Base-by-base conservation (phyloP, 2,888 invertebrate genomes). In the Mechanitis mazaeus region DNA sequence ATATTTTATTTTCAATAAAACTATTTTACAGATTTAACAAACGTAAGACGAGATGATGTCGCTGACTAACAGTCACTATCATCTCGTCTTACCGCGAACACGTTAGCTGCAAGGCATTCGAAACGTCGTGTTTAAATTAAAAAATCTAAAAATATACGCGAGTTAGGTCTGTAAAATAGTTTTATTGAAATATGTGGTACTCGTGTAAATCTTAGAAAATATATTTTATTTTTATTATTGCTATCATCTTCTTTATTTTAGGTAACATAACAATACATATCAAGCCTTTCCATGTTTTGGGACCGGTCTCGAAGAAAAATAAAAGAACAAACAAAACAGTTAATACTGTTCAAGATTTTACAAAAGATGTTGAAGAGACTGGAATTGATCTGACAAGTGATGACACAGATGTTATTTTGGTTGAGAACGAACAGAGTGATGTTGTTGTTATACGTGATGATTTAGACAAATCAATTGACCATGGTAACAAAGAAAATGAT, bases 201-300 rank as follows among this genome's bases (percentile, higher is more conserved):
- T 20, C 20, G 20, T 20, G 20, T 20, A 20, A 20, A 20, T 20
- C 20, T 20, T 20, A 20, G 20, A 20, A 20, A 20, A 20, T 20
- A 11, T 31, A 11, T 7, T 50, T 50, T 28, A 31, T 50, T 50
- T 31, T 6, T 28, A 20, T 28, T 20, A 20, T 50, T 50, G 31
- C 6, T 5, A 50, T 50, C 2, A 20, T 50, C 28, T 50, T 50
- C 9, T 50, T 31, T 31, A 35, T 57, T 65, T 33, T 68, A 72
- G 71, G 64, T 46, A 63, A 60, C 31, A 9, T 60, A 4, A 59
- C 54, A 0, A n/a, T 72, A 11, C 45, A 31, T 7, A 68, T 73
- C 54, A 70, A 64, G 64, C 68, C 72, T 7, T 38, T 73, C 45
- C 65, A 72, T 33, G 9, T 71, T 6, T 56, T 46, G 9, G 69